Conservation (phyloP, 37 sponge, comb jelly and placozoan genomes). For the Theonella swinhoei region DNA sequence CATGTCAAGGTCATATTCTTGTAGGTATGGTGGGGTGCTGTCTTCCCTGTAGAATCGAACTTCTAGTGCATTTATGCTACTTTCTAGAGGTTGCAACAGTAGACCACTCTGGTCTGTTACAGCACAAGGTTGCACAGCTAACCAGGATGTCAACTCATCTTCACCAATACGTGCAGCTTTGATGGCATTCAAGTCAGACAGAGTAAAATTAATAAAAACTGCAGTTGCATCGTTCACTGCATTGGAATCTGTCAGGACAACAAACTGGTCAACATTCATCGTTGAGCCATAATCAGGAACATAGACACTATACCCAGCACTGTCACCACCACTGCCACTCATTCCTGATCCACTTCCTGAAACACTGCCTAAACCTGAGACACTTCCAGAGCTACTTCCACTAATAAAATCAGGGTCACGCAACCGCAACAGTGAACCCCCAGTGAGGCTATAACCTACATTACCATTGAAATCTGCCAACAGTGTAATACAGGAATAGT, state of each 20-base stretch:
- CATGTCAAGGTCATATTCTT: conserved; percentile 77
- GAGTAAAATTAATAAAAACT: conserved; percentile 67
- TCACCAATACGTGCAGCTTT: conserved; percentile 62
- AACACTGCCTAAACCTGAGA: conserved; percentile 14
- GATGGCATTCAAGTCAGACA: conserved; percentile 72
- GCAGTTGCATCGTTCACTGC: conserved; percentile 68
- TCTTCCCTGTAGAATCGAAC: conserved; percentile 63
- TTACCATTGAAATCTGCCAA: conserved; percentile 45
- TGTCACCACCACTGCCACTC: conserved; percentile 3
- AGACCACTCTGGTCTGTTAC: conserved; percentile 57
- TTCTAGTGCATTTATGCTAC: conserved; percentile 54
- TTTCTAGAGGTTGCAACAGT: conserved; percentile 34
- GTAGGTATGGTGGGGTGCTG: conserved; percentile 59
- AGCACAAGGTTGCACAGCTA: conserved; percentile 66
- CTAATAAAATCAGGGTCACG: neutral
- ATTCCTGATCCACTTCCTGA: conserved; percentile 15
- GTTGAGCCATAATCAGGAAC: conserved; percentile 10
- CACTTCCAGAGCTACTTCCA: conserved; percentile 6
- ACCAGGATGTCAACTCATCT: conserved; percentile 44
- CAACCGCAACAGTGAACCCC: conserved; percentile 66
- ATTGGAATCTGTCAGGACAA: conserved; percentile 22
- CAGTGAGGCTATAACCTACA: conserved; percentile 43
- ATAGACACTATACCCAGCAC: conserved; percentile 7
- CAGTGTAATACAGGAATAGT: conserved; percentile 70
- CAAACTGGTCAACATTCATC: conserved; percentile 46